A percentile compares a stretch with the other conserved stretches of the same genome.
phyloP scores from a whole-genome alignment of 1,140 invertebrate species.

The Plutomurus gul region DNA sequence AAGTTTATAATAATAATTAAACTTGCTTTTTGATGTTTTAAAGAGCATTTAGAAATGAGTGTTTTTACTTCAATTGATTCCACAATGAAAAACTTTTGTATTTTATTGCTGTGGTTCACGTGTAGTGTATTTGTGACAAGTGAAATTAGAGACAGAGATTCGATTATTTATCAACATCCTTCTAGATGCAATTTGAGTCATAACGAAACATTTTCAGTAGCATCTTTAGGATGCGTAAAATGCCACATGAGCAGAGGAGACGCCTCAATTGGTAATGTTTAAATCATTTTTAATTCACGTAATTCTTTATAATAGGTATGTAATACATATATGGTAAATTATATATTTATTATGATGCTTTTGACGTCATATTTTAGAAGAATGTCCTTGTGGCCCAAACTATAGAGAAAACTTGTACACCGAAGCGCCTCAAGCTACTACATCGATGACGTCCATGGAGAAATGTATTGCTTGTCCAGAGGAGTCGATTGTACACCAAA shows the following conservation, averaged over 20 bases:
- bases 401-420: neutral
- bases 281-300: neutral
- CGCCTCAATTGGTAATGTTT: neutral
- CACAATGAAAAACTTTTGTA: no score
- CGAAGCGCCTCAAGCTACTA: no score
- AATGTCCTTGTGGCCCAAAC: neutral
- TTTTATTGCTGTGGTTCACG: no score
- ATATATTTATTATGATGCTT: neutral
- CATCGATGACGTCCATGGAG: neutral
- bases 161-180: neutral
- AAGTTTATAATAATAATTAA: no score
- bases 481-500: slow-evolving; percentile 52
- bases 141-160: neutral
- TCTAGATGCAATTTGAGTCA: neutral
- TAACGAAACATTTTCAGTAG: slow-evolving; percentile 1
- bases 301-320: neutral
- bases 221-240: neutral
- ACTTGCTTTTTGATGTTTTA: no score
- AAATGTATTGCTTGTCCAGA: slow-evolving; percentile 35
- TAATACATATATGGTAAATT: neutral
- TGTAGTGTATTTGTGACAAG: neutral
- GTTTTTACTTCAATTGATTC: no score
- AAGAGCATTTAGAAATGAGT: no score
- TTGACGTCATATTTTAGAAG: neutral
- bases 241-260: neutral